Base-by-base conservation (phyloP, 53 echinoderm and acorn worm genomes). In the Holothuria scabra region DNA sequence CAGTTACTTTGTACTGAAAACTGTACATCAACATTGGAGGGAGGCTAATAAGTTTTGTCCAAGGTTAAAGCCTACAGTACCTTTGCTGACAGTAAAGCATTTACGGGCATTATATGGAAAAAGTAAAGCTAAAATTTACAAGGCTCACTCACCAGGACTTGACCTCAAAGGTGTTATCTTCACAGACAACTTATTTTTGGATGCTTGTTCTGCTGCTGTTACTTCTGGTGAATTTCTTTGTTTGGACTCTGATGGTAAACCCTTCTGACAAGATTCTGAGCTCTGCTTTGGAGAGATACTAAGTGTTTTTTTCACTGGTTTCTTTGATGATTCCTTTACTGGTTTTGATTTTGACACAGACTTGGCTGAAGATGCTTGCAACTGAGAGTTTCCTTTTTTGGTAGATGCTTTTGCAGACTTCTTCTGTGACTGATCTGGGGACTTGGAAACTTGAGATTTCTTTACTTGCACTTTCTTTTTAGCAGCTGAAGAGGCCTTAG, bases 161-260 rank as follows among this genome's bases (percentile, higher is more conserved):
- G 72, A 23, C 72, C 48, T 48, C 28, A 72, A 28, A 18, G 72
- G 72, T 8, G 24, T 72, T 22, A 72, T 44, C 23, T 48, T 72
- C 24, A 72, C 72, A 44, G 48, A 44, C 72, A 72, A 23, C n/a
- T 44, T 46, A 48, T 72, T 49, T 34, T 72, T 72, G 22, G 72
- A 72, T 72, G 72, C 72, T 48, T 72, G 46, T 7, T 72, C 48
- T 44, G 72, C 24, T 44, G 72, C 72, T 8, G 3, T 72, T 23
- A 72, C 10, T 46, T 72, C 46, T 44, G 72, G 48, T 44, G 72
- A 4, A 34, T 22, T 32, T 38, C 18, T 24, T 23, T 46, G 23
- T 48, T 72, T 46, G 25, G 52, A 52, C 16, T 52, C 52, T 52
- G 52, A 52, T 52, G 18, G 52, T 18, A 52, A 14, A 16, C 52